Evolutionary conservation across 2,888 invertebrate species (phyloP), one percentile per base, ranked within the genome.

Genomic region (Trachelus iudaicus): DNA sequence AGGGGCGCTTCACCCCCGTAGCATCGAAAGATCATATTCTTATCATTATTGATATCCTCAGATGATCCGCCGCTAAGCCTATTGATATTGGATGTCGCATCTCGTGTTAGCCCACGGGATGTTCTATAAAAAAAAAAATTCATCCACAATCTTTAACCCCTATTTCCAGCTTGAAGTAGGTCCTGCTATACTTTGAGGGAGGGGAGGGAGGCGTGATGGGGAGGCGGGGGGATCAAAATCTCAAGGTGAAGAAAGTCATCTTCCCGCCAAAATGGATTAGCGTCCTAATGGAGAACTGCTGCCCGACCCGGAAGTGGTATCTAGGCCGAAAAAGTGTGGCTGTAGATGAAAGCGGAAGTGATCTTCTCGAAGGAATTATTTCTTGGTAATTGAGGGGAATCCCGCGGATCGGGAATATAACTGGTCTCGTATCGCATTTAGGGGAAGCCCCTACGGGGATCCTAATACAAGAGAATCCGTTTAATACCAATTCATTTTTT

Each of bases 401-500:
- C 15, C 6, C 40, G 40, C 40, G 40, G 40, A 56, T 56, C 23
- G 9, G 40, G 23, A 56, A 56, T 56, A 56, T 56, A 56, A 56
- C 40, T 56, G 40, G 15, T 71, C 71, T 30, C 71, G 71, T 71
- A 71, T 33, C 31, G 15, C 11, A 71, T 71, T 71, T 31, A 71
- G 30, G 71, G 71, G 71, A 71, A 71, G 6, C 23, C 71, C 71
- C 71, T 3, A n/a, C 31, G 33, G 71, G 71, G 71, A 71, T 71
- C 71, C 71, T 71, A 71, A 78, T 84, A 85, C 83, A 82, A 83
- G 82, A 80, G 81, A 83, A 84, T 84, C 82, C 83, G 83, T 82
- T 85, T 82, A 83, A 85, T 84, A 83, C 83, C 83, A 83, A 84
- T 85, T 85, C 83, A 84, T 83, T 84, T 83, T 85, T 85, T 84